Conservation (phyloP, 2,113 vertebrate species). For the Actenoides hombroni region DNA sequence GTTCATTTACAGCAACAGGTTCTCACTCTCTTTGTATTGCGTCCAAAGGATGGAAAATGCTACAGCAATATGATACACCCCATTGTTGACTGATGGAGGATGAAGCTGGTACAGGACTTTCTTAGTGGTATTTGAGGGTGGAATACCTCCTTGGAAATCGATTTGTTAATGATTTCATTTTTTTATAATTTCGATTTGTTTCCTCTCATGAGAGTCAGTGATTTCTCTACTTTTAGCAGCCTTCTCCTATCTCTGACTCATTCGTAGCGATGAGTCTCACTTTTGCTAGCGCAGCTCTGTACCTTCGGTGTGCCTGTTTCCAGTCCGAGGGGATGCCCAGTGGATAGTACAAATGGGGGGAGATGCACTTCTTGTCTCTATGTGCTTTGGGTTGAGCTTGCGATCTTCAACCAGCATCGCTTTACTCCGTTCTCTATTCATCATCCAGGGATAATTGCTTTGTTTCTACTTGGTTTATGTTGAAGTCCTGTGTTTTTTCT, state of each 20-base stretch:
- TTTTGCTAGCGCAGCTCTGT: conserved; percentile 47
- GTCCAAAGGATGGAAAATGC: conserved; percentile 70
- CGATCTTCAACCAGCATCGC: conserved; percentile 26
- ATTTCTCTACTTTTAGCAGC: conserved; percentile 79
- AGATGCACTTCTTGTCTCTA: not conserved
- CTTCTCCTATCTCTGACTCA: conserved; percentile 74
- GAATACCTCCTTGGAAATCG: conserved; percentile 4
- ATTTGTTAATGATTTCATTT: not conserved
- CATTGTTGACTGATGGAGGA: conserved; percentile 68
- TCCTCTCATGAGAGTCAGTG: conserved; percentile 4
- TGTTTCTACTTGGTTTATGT: conserved; percentile 33
- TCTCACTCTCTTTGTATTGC: conserved; percentile 68
- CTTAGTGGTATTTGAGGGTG: conserved; percentile 70
- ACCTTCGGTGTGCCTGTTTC: conserved; percentile 37
- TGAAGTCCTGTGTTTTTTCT: conserved; percentile 14
- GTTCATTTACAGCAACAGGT: conserved; percentile 28
- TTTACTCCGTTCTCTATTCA: conserved; percentile 46
- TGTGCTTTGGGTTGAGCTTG: conserved; percentile 28
- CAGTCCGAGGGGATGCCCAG: not conserved
- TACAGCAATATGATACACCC: conserved; percentile 41
- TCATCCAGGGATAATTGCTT: conserved; percentile 32
- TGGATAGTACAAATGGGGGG: not conserved
- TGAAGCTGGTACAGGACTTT: conserved; percentile 50
- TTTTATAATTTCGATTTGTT: not conserved
- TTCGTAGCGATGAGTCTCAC: conserved; percentile 64